Evolutionary conservation across 2,888 invertebrate species (phyloP).

Genomic region (Limnephilus rhombicus): DNA sequence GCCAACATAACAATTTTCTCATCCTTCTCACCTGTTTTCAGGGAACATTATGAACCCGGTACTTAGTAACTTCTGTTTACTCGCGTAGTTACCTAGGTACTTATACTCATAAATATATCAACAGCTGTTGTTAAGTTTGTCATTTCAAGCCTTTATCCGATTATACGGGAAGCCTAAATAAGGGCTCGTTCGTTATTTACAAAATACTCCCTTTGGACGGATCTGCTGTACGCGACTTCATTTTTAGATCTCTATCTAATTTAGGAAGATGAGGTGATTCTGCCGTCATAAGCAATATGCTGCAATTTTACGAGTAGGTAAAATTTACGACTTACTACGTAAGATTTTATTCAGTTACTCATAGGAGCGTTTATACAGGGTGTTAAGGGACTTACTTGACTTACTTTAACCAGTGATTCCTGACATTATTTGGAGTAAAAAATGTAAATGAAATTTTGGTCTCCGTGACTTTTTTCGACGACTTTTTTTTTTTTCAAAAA

Average conservation of each 20-base stretch:
- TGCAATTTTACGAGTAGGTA: too few relatives aligned
- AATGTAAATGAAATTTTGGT: too few relatives aligned
- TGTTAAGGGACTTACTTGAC: too few relatives aligned
- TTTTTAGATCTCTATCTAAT: neutral
- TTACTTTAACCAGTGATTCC: too few relatives aligned
- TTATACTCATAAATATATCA: conserved; percentile 8
- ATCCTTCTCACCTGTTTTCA: conserved; percentile 16
- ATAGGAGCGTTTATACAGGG: too few relatives aligned
- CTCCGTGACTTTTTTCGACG: too few relatives aligned
- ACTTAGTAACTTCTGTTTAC: conserved; percentile 1
- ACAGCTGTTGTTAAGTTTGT: conserved; percentile 12
- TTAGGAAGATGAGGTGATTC: neutral
- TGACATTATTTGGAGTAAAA: too few relatives aligned
- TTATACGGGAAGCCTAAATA: neutral
- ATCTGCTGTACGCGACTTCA: neutral
- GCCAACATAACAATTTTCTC: neutral
- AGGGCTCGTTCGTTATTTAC: neutral
- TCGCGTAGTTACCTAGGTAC: neutral
- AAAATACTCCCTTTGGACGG: neutral
- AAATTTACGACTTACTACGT: too few relatives aligned
- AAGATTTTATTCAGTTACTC: too few relatives aligned
- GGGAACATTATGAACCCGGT: neutral
- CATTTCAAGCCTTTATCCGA: conserved; percentile 5
- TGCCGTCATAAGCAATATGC: too few relatives aligned
- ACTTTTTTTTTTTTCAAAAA: too few relatives aligned